phyloP scores from a whole-genome alignment of 2,797 vertebrate species.

The Apodemus agrarius region DNA sequence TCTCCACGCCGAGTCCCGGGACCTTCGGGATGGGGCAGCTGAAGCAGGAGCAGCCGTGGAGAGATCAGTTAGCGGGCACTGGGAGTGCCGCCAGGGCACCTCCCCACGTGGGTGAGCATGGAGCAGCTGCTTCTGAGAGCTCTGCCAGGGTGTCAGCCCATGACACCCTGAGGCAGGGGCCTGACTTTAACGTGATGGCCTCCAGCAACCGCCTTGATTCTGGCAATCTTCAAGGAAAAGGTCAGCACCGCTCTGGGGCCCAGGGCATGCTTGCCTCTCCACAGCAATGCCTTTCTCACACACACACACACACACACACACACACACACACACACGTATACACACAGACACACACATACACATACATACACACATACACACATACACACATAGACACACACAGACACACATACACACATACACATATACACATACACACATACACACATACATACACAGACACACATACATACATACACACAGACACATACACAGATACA shows the following conservation, averaged over 20 bases:
- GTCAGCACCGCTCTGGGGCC: not conserved
- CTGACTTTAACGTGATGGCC: not conserved
- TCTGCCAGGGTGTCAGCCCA: not conserved
- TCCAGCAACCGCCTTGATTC: not conserved
- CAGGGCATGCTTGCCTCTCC: not conserved
- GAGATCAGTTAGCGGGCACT: not conserved
- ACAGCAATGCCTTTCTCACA: no score
- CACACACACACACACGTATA: no score
- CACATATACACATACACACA: no score
- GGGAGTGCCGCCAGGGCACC: not conserved
- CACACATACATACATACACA: no score
- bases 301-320: no score
- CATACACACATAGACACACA: no score
- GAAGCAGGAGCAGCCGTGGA: not conserved
- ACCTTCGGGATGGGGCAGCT: not conserved
- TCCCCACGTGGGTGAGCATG: not conserved
- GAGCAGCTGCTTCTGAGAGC: constrained; percentile 13
- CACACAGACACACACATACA: no score
- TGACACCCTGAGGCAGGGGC: not conserved
- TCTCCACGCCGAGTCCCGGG: not conserved
- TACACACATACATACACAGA: no score
- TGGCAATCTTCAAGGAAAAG: not conserved
- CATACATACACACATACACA: no score
- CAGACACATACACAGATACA: no score
- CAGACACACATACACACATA: no score